Percentiles rank a stretch among this genome's conserved stretches.
Evolutionary conservation across 1,140 invertebrate species (phyloP).

Genomic region (Aphelenchoides avenae): DNA sequence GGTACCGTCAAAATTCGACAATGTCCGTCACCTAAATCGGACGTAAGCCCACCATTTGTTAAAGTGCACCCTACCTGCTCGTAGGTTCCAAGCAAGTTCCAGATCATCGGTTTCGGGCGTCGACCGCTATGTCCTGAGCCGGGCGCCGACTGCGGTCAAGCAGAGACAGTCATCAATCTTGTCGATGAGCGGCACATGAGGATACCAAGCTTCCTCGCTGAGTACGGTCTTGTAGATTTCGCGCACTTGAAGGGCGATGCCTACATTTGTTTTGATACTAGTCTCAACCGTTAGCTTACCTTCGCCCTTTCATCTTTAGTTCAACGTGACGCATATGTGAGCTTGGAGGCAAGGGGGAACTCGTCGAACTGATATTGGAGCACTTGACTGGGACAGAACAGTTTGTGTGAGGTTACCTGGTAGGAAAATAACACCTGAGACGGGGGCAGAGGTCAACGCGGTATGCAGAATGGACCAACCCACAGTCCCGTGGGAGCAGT

Average conservation of each 20-base stretch:
- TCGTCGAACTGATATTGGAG: conserved; percentile 35
- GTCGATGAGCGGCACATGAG: too few relatives aligned
- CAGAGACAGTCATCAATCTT: too few relatives aligned
- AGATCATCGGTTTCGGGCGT: conserved; percentile 90
- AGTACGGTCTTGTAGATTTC: too few relatives aligned
- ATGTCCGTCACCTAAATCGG: too few relatives aligned
- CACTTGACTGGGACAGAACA: background rate
- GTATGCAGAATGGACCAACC: conserved; percentile 15
- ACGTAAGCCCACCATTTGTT: too few relatives aligned
- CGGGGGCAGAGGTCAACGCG: background rate
- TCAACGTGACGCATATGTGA: conserved; percentile 74
- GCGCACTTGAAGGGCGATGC: too few relatives aligned
- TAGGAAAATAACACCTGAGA: conserved; percentile 20
- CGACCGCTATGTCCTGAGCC: conserved; percentile 73
- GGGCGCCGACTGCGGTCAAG: conserved; percentile 70
- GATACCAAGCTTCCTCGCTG: too few relatives aligned
- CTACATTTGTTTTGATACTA: too few relatives aligned
- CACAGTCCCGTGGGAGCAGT: too few relatives aligned
- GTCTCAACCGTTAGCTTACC: too few relatives aligned
- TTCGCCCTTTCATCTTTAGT: conserved; percentile 69
- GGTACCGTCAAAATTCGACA: too few relatives aligned
- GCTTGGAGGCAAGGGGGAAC: conserved; percentile 25
- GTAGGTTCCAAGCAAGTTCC: conserved; percentile 87
- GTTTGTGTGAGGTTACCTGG: conserved; percentile 22
- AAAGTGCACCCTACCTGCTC: too few relatives aligned